Conservation (phyloP, 1,140 invertebrate species). For the Macrostomum lignano region DNA sequence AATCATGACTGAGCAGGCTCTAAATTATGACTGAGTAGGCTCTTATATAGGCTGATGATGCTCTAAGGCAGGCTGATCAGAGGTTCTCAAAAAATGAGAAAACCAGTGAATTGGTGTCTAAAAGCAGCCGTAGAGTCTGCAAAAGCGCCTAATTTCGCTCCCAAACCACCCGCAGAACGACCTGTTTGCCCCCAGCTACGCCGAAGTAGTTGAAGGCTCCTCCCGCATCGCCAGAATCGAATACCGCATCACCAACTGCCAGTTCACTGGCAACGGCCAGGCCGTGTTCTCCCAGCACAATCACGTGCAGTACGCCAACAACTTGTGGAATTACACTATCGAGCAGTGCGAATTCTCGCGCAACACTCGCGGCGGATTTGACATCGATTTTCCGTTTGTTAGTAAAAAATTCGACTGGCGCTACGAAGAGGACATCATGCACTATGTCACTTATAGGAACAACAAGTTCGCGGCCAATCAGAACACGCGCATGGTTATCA, state of each 20-base stretch:
- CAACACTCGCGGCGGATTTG: constrained; percentile 45
- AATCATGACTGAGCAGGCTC: no score
- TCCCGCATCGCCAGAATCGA: constrained; percentile 21
- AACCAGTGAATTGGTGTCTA: no score
- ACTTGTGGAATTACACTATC: constrained; percentile 25
- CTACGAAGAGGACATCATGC: constrained; percentile 6
- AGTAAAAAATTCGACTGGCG: constrained; percentile 7
- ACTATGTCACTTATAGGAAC: constrained; percentile 4
- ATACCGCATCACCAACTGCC: constrained; percentile 14
- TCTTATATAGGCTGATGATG: no score
- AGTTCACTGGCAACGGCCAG: constrained; percentile 13
- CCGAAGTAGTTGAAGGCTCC: constrained; percentile 23
- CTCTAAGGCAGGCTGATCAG: no score
- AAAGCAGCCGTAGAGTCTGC: no score
- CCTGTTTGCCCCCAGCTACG: constrained; percentile 21
- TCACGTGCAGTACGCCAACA: constrained; percentile 26
- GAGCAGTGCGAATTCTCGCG: constrained; percentile 46
- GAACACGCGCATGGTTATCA: constrained; percentile 15
- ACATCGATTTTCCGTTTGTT: constrained; percentile 31
- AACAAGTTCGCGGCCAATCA: constrained; percentile 7
- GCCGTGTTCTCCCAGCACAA: constrained; percentile 22
- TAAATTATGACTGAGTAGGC: no score
- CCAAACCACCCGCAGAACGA: no score
- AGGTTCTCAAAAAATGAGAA: no score
- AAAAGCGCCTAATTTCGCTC: no score